Base-by-base conservation (phyloP, 2,113 vertebrate species). In the Zeus faber region DNA sequence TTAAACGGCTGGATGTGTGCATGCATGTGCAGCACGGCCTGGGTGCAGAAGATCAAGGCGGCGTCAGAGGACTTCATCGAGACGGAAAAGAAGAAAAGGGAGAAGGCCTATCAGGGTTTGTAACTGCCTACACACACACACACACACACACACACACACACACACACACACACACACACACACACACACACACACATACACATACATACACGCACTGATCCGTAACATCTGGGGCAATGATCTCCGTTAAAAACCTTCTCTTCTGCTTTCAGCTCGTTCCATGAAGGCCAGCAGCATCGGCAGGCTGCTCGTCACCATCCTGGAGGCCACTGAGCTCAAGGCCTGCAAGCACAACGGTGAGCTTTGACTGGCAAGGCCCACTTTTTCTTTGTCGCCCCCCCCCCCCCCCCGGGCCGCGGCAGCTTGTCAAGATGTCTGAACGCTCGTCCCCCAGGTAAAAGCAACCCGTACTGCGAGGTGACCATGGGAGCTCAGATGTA, bases 11-110 rank as follows among this genome's bases (percentile, higher is more conserved):
- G n/a, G n/a, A n/a, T n/a, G n/a, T n/a, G n/a, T n/a, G n/a, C n/a
- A n/a, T n/a, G n/a, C n/a, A n/a, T 43, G 46, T 44, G 25, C 63
- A 98, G 97, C 67, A 97, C 95, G 2, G 92, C 95, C 33, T 99
- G 97, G 97, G 93, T 98, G 69, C 97, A 99, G 87, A 99, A 98
- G 81, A 95, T 98, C 79, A 99, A 98, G 80, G 89, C 85, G 0
- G 94, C 94, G 0, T 98, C 97, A 0, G 97, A 99, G 76, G 90
- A 93, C 17, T 97, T 93, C 69, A 89, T 99, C 0, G 93, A 96
- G 74, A 97, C 89, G 0, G 97, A 99, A 67, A 96, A 95, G 89
- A 95, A 85, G 70, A 97, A 96, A 72, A 88, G 93, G 9, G 95
- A 99, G 48, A 96, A 89, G 55, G 89, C 89, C 14, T 98, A 95